Base-by-base conservation (phyloP, 2,113 vertebrate species). In the Trogon surrucura region DNA sequence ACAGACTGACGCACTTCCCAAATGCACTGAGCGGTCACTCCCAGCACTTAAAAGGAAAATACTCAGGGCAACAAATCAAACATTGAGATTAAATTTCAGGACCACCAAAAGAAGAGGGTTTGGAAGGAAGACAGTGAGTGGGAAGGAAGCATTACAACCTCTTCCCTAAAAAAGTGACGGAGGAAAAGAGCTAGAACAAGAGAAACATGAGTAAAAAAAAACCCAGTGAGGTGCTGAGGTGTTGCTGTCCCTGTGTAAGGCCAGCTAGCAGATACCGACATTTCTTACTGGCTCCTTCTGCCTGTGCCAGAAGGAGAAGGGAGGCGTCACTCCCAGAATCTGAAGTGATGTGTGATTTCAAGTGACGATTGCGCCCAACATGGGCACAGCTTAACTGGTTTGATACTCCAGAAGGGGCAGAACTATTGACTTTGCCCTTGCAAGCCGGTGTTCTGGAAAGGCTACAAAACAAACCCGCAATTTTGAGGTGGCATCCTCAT, bases 381-480 rank as follows among this genome's bases (percentile, higher is more conserved):
- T 36, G 67, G 56, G 34, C 56, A 54, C 11, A 44, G 29, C 11
- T 2, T 58, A 64, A 45, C 6, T 26, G 45, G 60, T 36, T 5
- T 29, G 29, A 72, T 22, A 36, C 29, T 30, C 58, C 61, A 30
- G 30, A 74, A 79, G 11, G 10, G 27, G 26, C 25, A 91, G 16
- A 77, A 80, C 34, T n/a, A 34, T 16, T 0, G 0, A 45, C 25
- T 47, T n/a, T 20, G 22, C 12, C 34, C 20, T 12, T 44, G 36
- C 18, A 53, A 73, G 56, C 45, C 38, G 62, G 36, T 60, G 1
- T 6, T 86, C 69, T 44, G 26, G 29, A 74, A 79, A 47, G 34
- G 27, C 51, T 30, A n/a, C 3, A 5, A 44, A 27, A 5, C 2
- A 14, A 64, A 30, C 1, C 12, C 41, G 21, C 16, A 56, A 7